These are phyloP conservation scores for Drosophila takahashii DNA, from an alignment of 1,140 invertebrate genomes.

Conservation along the genomic window DNA sequence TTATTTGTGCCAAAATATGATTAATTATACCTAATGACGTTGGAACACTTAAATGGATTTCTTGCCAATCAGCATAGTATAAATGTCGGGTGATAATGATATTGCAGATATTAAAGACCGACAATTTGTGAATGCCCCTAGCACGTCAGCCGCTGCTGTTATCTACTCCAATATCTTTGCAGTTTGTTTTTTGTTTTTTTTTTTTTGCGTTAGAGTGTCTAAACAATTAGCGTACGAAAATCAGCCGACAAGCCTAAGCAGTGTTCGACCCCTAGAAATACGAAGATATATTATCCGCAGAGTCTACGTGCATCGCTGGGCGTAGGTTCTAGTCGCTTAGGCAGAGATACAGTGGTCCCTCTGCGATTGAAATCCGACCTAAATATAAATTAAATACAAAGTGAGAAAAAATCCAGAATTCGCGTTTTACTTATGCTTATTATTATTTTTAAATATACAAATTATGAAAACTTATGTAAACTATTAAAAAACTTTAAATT, in stretches of 20 bases:
- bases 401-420: too few species aligned
- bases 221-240: constrained; percentile 34
- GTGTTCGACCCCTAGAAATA: constrained; percentile 9
- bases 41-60: neutral
- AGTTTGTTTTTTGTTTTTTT: constrained; percentile 3
- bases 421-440: too few species aligned
- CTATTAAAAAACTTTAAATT: too few species aligned
- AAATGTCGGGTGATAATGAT: neutral
- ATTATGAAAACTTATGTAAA: too few species aligned
- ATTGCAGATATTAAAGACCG: neutral
- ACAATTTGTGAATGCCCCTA: neutral
- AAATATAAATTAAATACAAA: too few species aligned
- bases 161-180: constrained; percentile 22
- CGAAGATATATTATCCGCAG: constrained; percentile 6
- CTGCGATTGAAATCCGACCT: too few species aligned
- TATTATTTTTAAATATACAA: too few species aligned
- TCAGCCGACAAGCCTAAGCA: constrained; percentile 5
- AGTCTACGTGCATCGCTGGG: constrained; percentile 27
- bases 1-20: neutral
- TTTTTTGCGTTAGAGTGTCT: constrained; percentile 17
- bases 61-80: neutral
- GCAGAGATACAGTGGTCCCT: neutral
- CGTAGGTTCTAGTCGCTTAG: neutral
- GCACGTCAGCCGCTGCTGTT: constrained; percentile 7
- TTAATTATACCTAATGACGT: neutral